phyloP scores from a whole-genome alignment of 1,140 invertebrate species.

The Trypoxylus dichotomus region DNA sequence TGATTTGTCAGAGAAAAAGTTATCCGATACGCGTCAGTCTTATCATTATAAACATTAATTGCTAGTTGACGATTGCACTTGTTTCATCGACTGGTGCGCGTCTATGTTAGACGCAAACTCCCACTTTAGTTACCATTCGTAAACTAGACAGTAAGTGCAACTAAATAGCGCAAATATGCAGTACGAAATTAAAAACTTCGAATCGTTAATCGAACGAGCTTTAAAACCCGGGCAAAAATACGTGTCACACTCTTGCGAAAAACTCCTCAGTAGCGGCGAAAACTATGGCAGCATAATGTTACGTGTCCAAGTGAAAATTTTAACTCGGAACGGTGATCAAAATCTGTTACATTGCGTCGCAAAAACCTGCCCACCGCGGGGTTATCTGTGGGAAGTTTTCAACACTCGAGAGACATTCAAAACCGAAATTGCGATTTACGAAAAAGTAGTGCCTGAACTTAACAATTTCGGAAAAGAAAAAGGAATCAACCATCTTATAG shows the following conservation, averaged over 20 bases:
- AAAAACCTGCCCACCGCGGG: constrained; percentile 58
- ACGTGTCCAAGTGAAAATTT: constrained; percentile 46
- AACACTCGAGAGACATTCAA: constrained; percentile 58
- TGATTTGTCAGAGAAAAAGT: no score
- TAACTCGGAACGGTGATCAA: constrained; percentile 45
- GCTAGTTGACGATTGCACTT: background rate
- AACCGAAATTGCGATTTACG: constrained; percentile 60
- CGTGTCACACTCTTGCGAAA: background rate
- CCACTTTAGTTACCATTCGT: background rate
- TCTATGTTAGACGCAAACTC: background rate
- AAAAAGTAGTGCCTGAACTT: constrained; percentile 54
- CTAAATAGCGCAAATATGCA: background rate
- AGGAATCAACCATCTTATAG: background rate
- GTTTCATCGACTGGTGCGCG: background rate
- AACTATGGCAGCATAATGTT: constrained; percentile 63
- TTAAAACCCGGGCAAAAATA: background rate
- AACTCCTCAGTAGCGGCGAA: constrained; percentile 44
- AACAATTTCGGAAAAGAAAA: constrained; percentile 51
- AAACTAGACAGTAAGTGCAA: background rate
- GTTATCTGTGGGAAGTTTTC: constrained; percentile 57
- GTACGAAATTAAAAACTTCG: background rate
- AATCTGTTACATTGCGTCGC: constrained; percentile 54
- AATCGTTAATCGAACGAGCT: background rate
- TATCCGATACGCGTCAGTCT: no score
- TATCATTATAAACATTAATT: no score